Conservation (phyloP, 1,140 invertebrate genomes). For the Zaprionus nigranus region DNA sequence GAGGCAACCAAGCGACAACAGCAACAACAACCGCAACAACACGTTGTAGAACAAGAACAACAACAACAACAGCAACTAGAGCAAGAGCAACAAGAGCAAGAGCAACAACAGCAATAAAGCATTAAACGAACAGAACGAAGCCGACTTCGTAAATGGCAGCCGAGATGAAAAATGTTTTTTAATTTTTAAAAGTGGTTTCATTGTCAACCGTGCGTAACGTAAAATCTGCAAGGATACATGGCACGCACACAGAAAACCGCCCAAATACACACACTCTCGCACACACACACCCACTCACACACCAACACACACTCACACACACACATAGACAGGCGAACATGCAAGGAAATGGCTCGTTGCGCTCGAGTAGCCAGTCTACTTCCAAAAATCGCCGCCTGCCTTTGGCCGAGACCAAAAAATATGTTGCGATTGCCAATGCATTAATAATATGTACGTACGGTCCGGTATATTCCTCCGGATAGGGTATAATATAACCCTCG, state of each 20-base stretch:
- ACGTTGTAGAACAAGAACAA: constrained; percentile 50
- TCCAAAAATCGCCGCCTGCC: constrained; percentile 20
- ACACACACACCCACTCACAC: constrained; percentile 20
- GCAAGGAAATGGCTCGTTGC: constrained; percentile 72
- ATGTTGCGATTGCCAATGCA: constrained; percentile 19
- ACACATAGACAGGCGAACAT: not conserved
- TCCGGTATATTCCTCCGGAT: constrained; percentile 91
- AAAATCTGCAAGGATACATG: constrained; percentile 71
- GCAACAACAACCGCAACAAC: constrained; percentile 42
- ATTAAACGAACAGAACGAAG: constrained; percentile 50
- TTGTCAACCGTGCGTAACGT: constrained; percentile 84
- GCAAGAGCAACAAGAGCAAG: constrained; percentile 27
- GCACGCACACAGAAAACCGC: constrained; percentile 23
- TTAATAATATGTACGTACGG: constrained; percentile 86
- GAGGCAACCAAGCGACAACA: constrained; percentile 77
- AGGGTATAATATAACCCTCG: constrained; percentile 92
- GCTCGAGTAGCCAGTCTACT: constrained; percentile 70
- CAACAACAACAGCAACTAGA: constrained; percentile 40
- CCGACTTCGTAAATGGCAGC: constrained; percentile 68
- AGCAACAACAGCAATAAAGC: constrained; percentile 51
- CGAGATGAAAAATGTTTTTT: constrained; percentile 84
- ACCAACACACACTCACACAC: not conserved
- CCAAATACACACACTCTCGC: constrained; percentile 12
- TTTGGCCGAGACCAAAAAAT: constrained; percentile 1
- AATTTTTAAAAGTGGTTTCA: constrained; percentile 84